Evolutionary conservation across 2,797 vertebrate genomes (phyloP), one percentile per base, ranked within the genome.

Genomic region (Crocidura indochinensis): DNA sequence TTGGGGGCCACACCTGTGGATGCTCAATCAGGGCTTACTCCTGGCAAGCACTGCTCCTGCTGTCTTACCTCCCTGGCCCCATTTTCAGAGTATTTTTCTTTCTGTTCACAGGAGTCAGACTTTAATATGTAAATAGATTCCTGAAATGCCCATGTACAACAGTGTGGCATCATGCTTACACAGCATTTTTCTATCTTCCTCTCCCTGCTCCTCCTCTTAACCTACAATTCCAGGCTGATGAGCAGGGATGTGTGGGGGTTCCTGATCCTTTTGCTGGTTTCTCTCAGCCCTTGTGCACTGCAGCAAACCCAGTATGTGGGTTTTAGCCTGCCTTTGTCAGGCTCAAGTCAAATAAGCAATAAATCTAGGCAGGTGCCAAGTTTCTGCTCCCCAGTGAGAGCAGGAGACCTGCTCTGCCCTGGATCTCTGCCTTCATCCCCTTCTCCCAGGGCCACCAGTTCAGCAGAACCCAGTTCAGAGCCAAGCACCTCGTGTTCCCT

Each of bases 41-140:
- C 56, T 60, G 56, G 56, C 51, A 53, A 53, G 51, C 51, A 53
- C 51, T 53, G 51, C 15, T 15, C 51, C 51, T 17, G 4, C 17
- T 53, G 51, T 53, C 12, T 17, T 53, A 53, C 15, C 51, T 14
- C 11, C 17, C 51, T 53, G 14, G 51, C 15, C 15, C 56, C 56
- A 6, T 79, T 81, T 83, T 72, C 51, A 1, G 0, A 6, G 53
- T 22, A 80, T 74, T 96, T 38, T 95, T 74, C 77, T 91, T 73
- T 56, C 85, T 68, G 49, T 29, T 78, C 62, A 65, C 53, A n/a
- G 93, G 84, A 60, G 44, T 82, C 86, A 62, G 51, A 88, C 62
- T 29, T 90, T 27, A 51, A 26, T 76, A 27, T 60, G 8, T 19
- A 56, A 86, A 29, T 71, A 53, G 17, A 24, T 56, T 86, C 53